Percentiles rank a stretch among this genome's conserved stretches.
Conservation (phyloP, 2,113 vertebrate species). For the Callipepla squamata region DNA sequence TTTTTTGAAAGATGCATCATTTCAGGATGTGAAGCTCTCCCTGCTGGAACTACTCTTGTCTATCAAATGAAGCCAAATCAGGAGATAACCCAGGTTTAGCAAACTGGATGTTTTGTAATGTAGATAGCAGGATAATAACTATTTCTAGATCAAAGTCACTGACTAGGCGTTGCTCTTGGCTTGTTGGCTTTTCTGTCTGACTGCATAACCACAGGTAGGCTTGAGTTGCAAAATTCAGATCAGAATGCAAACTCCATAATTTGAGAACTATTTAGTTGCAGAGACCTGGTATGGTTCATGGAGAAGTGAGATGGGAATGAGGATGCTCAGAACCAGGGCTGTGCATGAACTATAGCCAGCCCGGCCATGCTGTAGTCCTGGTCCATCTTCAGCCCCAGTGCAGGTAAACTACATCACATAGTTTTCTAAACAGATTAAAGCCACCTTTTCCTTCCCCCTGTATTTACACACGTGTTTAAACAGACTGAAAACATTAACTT, state of each 20-base stretch:
- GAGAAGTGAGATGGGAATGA: neutral
- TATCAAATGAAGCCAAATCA: slow-evolving; percentile 47
- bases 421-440: neutral
- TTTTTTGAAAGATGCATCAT: neutral
- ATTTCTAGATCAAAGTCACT: slow-evolving; percentile 67
- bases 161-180: slow-evolving; percentile 56
- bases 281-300: neutral
- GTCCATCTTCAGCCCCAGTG: neutral
- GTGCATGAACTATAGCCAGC: neutral
- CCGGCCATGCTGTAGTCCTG: neutral
- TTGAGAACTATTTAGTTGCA: slow-evolving; percentile 18
- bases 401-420: neutral
- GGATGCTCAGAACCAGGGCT: neutral
- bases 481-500: neutral
- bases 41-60: slow-evolving; percentile 32
- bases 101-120: slow-evolving; percentile 68
- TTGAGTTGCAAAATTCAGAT: slow-evolving; percentile 63
- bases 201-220: slow-evolving; percentile 48
- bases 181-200: slow-evolving; percentile 53
- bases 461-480: neutral
- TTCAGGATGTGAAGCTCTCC: slow-evolving; percentile 14
- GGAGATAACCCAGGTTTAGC: slow-evolving; percentile 50
- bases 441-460: neutral
- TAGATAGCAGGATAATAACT: slow-evolving; percentile 65
- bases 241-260: slow-evolving; percentile 15